Base-by-base conservation (phyloP, 2,888 invertebrate genomes). In the Lycophotia porphyrea region DNA sequence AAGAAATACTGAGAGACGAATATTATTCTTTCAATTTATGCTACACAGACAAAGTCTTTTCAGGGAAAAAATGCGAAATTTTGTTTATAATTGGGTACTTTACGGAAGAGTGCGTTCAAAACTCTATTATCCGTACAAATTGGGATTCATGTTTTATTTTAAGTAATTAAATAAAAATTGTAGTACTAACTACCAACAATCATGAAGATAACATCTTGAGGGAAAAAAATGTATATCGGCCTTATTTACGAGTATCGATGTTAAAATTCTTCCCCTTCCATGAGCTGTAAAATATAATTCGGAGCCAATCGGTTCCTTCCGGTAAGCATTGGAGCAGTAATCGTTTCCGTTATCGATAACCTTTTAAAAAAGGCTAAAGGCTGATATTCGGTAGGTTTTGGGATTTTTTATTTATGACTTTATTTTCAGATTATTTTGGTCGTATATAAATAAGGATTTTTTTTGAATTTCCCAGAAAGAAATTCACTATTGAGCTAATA, bases 341-440 rank as follows among this genome's bases (percentile, higher is more conserved):
- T 85, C 80, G 77, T 83, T 87, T 87, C 87, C 86, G 76, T 72
- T 80, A 85, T 80, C 87, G 87, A 87, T 82, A 82, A 75, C 71
- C 85, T 75, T 74, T 78, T n/a, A n/a, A 78, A 84, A 84, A 80
- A 61, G 68, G 66, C 72, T 52, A 74, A 69, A 27, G 49, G 58
- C 76, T 74, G 72, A 80, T 68, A 76, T 78, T 76, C 61, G 42
- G 49, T 72, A 52, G 36, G 44, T 61, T 65, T 71, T 61, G n/a
- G 49, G 31, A 55, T 64, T 65, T 82, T n/a, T 18, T 75, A 47
- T 64, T 65, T 71, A 71, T 70, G 58, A 24, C 11, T n/a, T 66
- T 8, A 27, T 55, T 82, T 58, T 15, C 9, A 60, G 71, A 39
- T 34, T 65, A 0, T 36, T 78, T 52, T 13, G 9, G 42, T 31